phyloP scores from a whole-genome alignment of 2,888 invertebrate species.

The Arrhopalites spinosus region DNA sequence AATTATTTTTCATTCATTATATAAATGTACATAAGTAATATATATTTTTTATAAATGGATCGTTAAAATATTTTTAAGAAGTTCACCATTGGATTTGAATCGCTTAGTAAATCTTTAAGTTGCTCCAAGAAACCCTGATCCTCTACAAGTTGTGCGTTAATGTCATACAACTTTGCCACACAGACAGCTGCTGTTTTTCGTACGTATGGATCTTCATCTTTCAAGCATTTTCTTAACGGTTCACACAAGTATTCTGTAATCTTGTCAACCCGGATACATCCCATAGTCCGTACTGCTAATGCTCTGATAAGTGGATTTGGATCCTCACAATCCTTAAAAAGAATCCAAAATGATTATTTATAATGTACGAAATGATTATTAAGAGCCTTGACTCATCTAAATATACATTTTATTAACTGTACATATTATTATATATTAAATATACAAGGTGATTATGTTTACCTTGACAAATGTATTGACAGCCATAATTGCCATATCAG shows the following conservation, averaged over 20 bases:
- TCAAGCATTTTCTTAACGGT: conserved; percentile 90
- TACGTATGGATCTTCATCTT: conserved; percentile 96
- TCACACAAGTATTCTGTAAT: conserved; percentile 99
- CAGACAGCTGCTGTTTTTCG: conserved; percentile 99
- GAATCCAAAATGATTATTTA: not conserved
- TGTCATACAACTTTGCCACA: conserved; percentile 98
- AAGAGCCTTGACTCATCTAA: not conserved
- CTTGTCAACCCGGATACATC: conserved; percentile 98
- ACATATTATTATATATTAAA: not conserved
- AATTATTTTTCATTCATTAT: not conserved
- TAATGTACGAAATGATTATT: not conserved
- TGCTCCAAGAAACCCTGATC: conserved; percentile 97
- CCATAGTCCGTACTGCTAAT: conserved; percentile 98
- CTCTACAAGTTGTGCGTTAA: conserved; percentile 73
- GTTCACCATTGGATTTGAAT: conserved; percentile 96
- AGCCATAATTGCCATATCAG: conserved; percentile 99
- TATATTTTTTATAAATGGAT: not conserved
- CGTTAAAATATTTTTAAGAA: not conserved
- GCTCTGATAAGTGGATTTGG: conserved; percentile 98
- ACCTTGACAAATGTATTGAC: conserved; percentile 99
- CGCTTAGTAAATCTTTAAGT: conserved; percentile 92
- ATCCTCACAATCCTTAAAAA: conserved; percentile 92
- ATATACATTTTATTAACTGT: not conserved
- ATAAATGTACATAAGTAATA: not conserved
- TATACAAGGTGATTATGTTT: conserved; percentile 53